Evolutionary conservation across 2,113 vertebrate species (phyloP).

Genomic region (Dasyurus viverrinus): DNA sequence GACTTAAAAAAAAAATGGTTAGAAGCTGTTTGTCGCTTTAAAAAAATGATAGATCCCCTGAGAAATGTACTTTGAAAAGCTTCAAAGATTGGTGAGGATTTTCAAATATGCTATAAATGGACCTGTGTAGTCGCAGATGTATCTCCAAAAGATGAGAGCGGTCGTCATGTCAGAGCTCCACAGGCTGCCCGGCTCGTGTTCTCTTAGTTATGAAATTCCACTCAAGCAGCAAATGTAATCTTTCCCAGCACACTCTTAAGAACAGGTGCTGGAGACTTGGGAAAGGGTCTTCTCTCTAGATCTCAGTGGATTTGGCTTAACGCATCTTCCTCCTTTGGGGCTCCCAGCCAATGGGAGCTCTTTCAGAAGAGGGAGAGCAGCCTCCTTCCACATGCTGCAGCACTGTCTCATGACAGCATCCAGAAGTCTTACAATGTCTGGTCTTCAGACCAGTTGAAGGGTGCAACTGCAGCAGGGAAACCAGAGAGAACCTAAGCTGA

Average conservation of each 20-base stretch:
- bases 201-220: slow-evolving; percentile 82
- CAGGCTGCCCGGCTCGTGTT: slow-evolving; percentile 79
- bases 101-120: slow-evolving; percentile 81
- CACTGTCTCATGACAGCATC: slow-evolving; percentile 6
- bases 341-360: slow-evolving; percentile 80
- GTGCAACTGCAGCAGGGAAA: neutral
- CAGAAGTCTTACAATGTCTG: slow-evolving; percentile 23
- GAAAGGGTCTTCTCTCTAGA: slow-evolving; percentile 82
- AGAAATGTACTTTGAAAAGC: slow-evolving; percentile 77
- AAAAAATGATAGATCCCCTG: slow-evolving; percentile 60
- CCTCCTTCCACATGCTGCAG: slow-evolving; percentile 67
- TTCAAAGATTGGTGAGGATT: slow-evolving; percentile 79
- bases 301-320: slow-evolving; percentile 86
- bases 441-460: neutral
- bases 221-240: slow-evolving; percentile 86
- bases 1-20: slow-evolving; percentile 42
- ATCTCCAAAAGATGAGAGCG: slow-evolving; percentile 82
- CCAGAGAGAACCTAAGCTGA: neutral
- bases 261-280: slow-evolving; percentile 80
- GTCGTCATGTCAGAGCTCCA: slow-evolving; percentile 88
- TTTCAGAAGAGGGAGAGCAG: slow-evolving; percentile 68
- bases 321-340: slow-evolving; percentile 79
- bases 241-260: slow-evolving; percentile 89
- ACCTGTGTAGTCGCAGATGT: slow-evolving; percentile 74
- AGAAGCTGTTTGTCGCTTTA: slow-evolving; percentile 66